These are phyloP conservation scores for Chrysopilus asiliformis DNA, from an alignment of 2,888 invertebrate genomes.

Conservation along the genomic window DNA sequence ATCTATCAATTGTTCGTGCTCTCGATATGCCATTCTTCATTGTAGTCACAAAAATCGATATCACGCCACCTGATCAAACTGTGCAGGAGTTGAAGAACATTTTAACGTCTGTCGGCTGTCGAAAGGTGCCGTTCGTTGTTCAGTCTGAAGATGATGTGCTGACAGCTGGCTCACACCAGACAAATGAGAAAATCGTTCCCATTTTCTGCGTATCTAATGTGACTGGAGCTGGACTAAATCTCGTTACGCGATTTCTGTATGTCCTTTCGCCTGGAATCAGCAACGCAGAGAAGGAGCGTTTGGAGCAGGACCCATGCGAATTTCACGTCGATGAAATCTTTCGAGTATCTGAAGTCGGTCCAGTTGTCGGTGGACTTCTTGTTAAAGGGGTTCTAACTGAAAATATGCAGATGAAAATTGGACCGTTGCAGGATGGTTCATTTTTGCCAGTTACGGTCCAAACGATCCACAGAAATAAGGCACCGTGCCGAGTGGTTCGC, in stretches of 20 bases:
- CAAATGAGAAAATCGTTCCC: slow-evolving; percentile 51
- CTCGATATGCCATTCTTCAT: slow-evolving; percentile 83
- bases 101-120: slow-evolving; percentile 51
- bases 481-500: slow-evolving; percentile 74
- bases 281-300: slow-evolving; percentile 49
- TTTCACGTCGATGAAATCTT: slow-evolving; percentile 94
- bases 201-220: slow-evolving; percentile 87
- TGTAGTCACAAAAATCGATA: slow-evolving; percentile 86
- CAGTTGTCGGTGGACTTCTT: slow-evolving; percentile 73
- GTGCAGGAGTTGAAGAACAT: slow-evolving; percentile 45
- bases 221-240: slow-evolving; percentile 67
- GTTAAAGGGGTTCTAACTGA: slow-evolving; percentile 76
- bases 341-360: slow-evolving; percentile 67
- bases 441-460: slow-evolving; percentile 64
- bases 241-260: slow-evolving; percentile 75
- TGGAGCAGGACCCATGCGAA: slow-evolving; percentile 62
- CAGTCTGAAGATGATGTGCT: slow-evolving; percentile 58
- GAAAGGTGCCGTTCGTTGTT: slow-evolving; percentile 50
- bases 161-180: slow-evolving; percentile 52
- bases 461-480: slow-evolving; percentile 83
- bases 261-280: slow-evolving; percentile 58
- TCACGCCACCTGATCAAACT: slow-evolving; percentile 47
- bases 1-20: slow-evolving; percentile 70
- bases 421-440: slow-evolving; percentile 62
- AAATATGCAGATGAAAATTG: slow-evolving; percentile 62